Base-by-base conservation (phyloP, 2,113 vertebrate genomes). In the Odobenus rosmarus region DNA sequence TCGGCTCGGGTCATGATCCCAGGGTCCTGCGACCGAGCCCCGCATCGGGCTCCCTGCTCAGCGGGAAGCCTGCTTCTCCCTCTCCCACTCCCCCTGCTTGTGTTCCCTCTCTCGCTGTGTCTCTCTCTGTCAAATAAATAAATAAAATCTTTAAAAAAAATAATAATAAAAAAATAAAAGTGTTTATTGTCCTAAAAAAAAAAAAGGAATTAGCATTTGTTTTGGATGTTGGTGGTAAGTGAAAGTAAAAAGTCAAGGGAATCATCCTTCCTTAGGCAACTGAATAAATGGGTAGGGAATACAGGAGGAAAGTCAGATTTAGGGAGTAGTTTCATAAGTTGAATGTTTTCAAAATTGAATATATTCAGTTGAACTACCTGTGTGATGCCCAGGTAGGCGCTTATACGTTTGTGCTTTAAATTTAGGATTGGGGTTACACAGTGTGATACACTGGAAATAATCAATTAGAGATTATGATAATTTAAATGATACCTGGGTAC, bases 121-220 rank as follows among this genome's bases (percentile, higher is more conserved):
- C n/a, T n/a, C n/a, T n/a, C n/a, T n/a, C n/a, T n/a, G n/a, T n/a
- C n/a, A n/a, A n/a, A n/a, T n/a, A n/a, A n/a, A n/a, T n/a, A n/a
- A n/a, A n/a, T n/a, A n/a, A n/a, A n/a, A n/a, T n/a, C n/a, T n/a
- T n/a, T n/a, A n/a, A n/a, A n/a, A n/a, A n/a, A n/a, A n/a, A n/a
- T n/a, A n/a, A n/a, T n/a, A n/a, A n/a, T n/a, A n/a, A n/a, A n/a
- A n/a, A n/a, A 99, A 99, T 99, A 99, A 99, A 97, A 69, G 72
- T 80, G 96, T 97, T 84, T 89, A 90, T 92, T 97, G 21, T 83
- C 91, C 71, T 95, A 18, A 8, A 9, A 46, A 46, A 46, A 46
- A 46, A 1, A 61, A 19, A 59, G 9, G 5, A 55, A 74, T 55
- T 61, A 62, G 33, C 7, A 39, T 12, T 15, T 53, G 33, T n/a